Percentiles rank a stretch among this genome's conserved stretches.
phyloP scores from a whole-genome alignment of 2,797 vertebrate genomes.

The Rhodeus uyekii region DNA sequence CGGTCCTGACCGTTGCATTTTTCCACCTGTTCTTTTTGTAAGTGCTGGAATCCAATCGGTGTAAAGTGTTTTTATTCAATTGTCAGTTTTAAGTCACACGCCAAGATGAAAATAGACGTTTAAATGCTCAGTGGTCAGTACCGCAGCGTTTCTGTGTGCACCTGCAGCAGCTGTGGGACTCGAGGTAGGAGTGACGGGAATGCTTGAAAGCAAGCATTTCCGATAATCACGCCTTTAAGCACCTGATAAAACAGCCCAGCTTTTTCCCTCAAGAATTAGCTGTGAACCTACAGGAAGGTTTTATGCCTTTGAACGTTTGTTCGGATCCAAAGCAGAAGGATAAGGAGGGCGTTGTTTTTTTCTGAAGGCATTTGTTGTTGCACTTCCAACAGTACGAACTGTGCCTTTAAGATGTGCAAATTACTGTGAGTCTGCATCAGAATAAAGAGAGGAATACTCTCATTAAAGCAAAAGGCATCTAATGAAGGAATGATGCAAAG shows the following conservation, averaged over 20 bases:
- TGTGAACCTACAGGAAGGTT: constrained; percentile 5
- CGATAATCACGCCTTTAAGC: constrained; percentile 23
- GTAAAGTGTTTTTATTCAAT: constrained; percentile 23
- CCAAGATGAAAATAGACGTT: neutral
- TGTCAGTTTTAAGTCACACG: neutral
- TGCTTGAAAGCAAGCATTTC: constrained; percentile 19
- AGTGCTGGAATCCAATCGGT: neutral
- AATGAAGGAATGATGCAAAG: constrained; percentile 48
- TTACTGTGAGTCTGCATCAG: constrained; percentile 37
- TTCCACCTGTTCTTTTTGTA: neutral
- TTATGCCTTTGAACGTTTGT: neutral
- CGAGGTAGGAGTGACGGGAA: neutral
- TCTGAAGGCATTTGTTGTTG: constrained; percentile 35
- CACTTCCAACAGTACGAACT: neutral
- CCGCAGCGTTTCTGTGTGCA: neutral
- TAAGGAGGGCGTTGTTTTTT: constrained; percentile 29
- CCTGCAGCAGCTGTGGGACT: constrained; percentile 14
- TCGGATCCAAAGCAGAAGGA: neutral
- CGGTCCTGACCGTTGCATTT: constrained; percentile 2
- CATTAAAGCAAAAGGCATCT: constrained; percentile 50
- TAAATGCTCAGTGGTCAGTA: constrained; percentile 10
- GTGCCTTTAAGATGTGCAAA: constrained; percentile 46
- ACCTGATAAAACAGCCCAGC: constrained; percentile 11
- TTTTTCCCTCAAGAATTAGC: constrained; percentile 25
- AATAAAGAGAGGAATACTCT: constrained; percentile 37